phyloP scores from a whole-genome alignment of 2,113 vertebrate genomes.

The Fulmarus glacialis region DNA sequence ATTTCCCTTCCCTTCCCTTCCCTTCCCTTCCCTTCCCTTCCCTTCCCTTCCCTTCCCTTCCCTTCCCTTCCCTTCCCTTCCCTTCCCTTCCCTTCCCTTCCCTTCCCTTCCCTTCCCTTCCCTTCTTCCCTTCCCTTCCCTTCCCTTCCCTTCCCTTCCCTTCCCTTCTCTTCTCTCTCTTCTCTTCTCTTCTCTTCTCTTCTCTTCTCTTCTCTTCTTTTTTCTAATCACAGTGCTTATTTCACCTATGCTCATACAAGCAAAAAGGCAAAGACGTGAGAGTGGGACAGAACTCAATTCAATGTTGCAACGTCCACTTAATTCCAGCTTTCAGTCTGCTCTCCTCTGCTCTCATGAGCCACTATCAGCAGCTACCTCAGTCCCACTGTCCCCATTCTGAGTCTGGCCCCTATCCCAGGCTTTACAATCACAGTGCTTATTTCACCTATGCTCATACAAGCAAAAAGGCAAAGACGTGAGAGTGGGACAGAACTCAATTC shows the following conservation, averaged over 20 bases:
- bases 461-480: background rate
- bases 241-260: background rate
- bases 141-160: background rate
- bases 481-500: background rate
- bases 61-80: no score
- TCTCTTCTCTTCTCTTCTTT: background rate
- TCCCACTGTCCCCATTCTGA: background rate
- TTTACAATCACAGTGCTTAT: background rate
- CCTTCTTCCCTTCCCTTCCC: no score
- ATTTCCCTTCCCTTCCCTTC: conserved; percentile 10
- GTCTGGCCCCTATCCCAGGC: background rate
- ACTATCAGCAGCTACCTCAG: background rate
- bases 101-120: no score
- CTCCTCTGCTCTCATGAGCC: background rate
- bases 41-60: no score
- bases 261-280: background rate
- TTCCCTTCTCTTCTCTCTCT: background rate
- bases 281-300: background rate
- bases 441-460: background rate
- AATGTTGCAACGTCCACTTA: background rate
- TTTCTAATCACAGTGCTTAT: background rate
- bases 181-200: background rate
- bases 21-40: no score
- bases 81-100: no score
- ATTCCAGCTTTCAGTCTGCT: background rate